These are phyloP conservation scores for Oreochromis niloticus DNA, from an alignment of 2,113 vertebrate species.

Conservation along the genomic window DNA sequence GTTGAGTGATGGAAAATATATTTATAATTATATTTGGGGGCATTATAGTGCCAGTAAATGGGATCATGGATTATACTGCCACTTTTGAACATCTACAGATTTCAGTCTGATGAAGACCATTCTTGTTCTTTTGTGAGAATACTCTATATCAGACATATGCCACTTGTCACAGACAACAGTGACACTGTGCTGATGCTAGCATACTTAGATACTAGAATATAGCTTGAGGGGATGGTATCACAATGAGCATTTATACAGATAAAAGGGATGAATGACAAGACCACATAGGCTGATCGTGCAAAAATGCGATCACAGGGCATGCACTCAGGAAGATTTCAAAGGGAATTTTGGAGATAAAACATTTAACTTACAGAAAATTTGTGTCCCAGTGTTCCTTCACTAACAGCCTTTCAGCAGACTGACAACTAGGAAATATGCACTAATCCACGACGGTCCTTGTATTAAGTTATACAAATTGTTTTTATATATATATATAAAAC, in stretches of 20 bases:
- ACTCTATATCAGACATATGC: constrained; percentile 34
- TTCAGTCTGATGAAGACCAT: constrained; percentile 30
- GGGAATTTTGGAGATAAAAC: constrained; percentile 12
- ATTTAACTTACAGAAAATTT: neutral
- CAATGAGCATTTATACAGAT: constrained; percentile 52
- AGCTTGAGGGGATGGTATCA: constrained; percentile 47
- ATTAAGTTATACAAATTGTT: neutral
- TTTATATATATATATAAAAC: constrained; percentile 16
- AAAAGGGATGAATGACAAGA: constrained; percentile 35
- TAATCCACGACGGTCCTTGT: neutral
- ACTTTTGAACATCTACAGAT: constrained; percentile 6
- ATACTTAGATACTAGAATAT: constrained; percentile 14
- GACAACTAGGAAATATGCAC: neutral
- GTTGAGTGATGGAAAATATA: neutral
- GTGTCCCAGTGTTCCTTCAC: neutral
- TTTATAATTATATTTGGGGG: neutral
- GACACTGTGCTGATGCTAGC: constrained; percentile 48
- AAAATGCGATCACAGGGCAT: constrained; percentile 31
- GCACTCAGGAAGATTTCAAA: constrained; percentile 17
- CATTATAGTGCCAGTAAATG: neutral
- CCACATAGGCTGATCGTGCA: constrained; percentile 38
- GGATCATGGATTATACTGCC: neutral
- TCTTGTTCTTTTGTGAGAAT: constrained; percentile 44
- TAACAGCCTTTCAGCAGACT: neutral
- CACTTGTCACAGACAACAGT: constrained; percentile 48